These are phyloP conservation scores for Drosophila bunnanda DNA, from an alignment of 2,888 invertebrate species.

Conservation along the genomic window DNA sequence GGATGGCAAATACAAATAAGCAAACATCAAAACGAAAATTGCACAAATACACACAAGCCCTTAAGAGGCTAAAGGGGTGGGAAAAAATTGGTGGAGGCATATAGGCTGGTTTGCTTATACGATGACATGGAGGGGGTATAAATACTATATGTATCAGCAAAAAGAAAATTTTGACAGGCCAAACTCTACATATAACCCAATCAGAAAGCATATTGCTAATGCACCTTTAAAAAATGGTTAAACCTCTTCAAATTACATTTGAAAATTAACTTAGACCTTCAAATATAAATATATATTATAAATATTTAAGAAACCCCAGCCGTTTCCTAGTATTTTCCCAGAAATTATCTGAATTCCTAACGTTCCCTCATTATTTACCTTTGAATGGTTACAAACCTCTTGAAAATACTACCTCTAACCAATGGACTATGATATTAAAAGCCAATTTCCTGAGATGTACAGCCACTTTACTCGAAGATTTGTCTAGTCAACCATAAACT, in stretches of 20 bases:
- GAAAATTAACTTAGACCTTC: neutral
- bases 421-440: neutral
- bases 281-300: neutral
- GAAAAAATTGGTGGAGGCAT: conserved; percentile 5
- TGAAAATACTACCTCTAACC: neutral
- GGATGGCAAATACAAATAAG: conserved; percentile 68
- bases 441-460: neutral
- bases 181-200: neutral
- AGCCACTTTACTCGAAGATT: neutral
- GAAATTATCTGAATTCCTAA: neutral
- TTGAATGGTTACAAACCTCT: neutral
- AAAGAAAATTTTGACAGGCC: conserved; percentile 3
- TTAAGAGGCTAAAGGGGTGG: conserved; percentile 16
- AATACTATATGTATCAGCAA: neutral
- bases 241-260: neutral
- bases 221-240: neutral
- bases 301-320: neutral
- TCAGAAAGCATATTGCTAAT: neutral
- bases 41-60: conserved; percentile 39
- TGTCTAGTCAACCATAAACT: conserved; percentile 17
- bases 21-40: conserved; percentile 51
- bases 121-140: neutral
- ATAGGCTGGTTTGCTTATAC: conserved; percentile 33
- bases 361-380: neutral
- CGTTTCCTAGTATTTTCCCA: neutral